These are phyloP conservation scores for Ceyx margarethae DNA, from an alignment of 2,113 vertebrate species.

Conservation along the genomic window DNA sequence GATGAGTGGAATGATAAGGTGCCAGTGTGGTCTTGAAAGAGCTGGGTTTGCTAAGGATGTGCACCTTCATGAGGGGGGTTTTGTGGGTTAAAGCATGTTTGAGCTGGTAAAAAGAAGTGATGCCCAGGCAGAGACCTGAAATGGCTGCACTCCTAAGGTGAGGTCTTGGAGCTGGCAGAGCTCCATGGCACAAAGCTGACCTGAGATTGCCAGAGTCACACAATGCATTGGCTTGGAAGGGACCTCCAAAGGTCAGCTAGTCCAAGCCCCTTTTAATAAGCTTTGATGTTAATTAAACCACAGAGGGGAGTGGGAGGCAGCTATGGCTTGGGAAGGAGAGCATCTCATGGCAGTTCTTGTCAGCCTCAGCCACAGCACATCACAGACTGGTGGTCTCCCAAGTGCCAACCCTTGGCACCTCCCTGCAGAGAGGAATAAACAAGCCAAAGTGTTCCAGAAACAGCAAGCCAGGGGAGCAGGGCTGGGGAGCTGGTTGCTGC, in stretches of 20 bases:
- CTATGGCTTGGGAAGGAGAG: neutral
- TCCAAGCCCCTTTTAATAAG: too few relatives aligned
- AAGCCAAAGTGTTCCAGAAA: neutral
- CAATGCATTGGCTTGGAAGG: too few relatives aligned
- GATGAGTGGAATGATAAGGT: neutral
- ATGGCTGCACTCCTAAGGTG: neutral
- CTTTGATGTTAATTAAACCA: conserved; percentile 6
- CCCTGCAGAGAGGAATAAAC: neutral
- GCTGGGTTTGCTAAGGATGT: neutral
- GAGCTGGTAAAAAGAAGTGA: conserved; percentile 7
- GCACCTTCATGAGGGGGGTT: neutral
- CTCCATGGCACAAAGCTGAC: neutral
- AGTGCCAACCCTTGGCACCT: neutral
- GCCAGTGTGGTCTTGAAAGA: neutral
- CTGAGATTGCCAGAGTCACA: neutral
- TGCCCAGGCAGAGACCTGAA: neutral
- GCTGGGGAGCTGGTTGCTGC: neutral
- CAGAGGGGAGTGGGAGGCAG: neutral
- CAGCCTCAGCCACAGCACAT: neutral
- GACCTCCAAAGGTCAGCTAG: too few relatives aligned
- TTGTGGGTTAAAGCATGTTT: conserved; percentile 37
- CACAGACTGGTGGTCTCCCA: neutral
- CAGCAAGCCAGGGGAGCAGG: neutral
- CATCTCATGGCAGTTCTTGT: neutral
- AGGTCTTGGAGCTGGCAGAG: neutral